Conservation (phyloP, 2,113 vertebrate genomes). For the Protobothrops flavoviridis region DNA sequence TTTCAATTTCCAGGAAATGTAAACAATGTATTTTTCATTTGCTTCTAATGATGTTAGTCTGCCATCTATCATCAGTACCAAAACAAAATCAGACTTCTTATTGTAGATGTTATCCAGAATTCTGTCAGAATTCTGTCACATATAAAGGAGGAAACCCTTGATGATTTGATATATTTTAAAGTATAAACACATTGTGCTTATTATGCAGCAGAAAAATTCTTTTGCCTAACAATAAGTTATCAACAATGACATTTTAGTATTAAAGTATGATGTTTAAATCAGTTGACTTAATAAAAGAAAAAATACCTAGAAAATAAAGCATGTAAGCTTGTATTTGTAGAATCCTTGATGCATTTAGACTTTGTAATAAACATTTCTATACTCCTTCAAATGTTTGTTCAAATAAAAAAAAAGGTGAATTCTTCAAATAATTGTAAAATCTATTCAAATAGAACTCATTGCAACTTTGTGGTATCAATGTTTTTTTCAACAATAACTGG, state of each 20-base stretch:
- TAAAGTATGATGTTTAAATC: background rate
- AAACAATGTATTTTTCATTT: background rate
- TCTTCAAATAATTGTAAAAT: background rate
- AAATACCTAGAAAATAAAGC: background rate
- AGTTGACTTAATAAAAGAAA: background rate
- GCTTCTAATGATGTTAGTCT: background rate
- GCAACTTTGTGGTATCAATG: background rate
- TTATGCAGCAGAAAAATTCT: background rate
- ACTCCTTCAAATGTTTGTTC: background rate
- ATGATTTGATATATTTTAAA: constrained; percentile 17
- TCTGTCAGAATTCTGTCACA: background rate
- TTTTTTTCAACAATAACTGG: background rate
- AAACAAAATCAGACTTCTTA: background rate
- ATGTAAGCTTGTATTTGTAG: background rate
- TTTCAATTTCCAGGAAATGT: background rate
- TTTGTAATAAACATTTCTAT: background rate
- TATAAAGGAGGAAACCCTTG: background rate
- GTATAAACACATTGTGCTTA: constrained; percentile 6
- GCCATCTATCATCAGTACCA: background rate
- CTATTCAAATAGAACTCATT: background rate
- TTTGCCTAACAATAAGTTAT: background rate
- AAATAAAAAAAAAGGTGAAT: background rate
- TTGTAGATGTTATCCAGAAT: background rate
- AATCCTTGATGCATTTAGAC: background rate
- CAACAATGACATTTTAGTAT: background rate